Base-by-base conservation (phyloP, 2,888 invertebrate species). In the Leptinotarsa haldemani region DNA sequence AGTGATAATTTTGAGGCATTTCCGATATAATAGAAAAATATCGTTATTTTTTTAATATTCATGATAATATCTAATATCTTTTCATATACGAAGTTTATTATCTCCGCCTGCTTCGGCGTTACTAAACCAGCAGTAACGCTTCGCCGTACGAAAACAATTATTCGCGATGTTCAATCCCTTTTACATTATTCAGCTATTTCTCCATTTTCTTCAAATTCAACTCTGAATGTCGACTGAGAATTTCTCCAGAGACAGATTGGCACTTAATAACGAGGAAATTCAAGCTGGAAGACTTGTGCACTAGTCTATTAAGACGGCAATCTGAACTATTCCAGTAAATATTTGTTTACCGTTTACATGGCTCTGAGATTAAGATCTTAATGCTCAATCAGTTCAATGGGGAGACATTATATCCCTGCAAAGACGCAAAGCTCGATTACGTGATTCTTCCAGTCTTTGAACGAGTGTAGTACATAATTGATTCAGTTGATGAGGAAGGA, bases 321-420 rank as follows among this genome's bases (percentile, higher is more conserved):
- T 74, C 74, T 58, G 69, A 71, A 74, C 71, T 71, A 74, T 69
- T 71, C 52, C 25, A 66, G 74, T 71, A 71, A 71, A 71, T 74
- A 74, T 74, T 71, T 71, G 69, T 74, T 74, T 71, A 69, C 52
- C 65, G 71, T 71, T 74, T 69, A 61, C 71, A 71, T 63, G 69
- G 61, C 71, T 69, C 61, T n/a, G 61, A 66, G 69, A 74, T 71
- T 74, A 71, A 46, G 69, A 74, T 70, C 70, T 65, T 70, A 48
- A 61, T 66, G 58, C 46, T 58, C 70, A 71, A 74, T 71, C 70
- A 65, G 66, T 69, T 61, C 50, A 48, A 61, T 61, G 61, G 25
- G 15, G 30, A 61, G 16, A n/a, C 13, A 30, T 30, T 61, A 30
- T 30, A 25, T 25, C 15, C 61, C n/a, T 61, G 61, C 30, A 61